phyloP scores from a whole-genome alignment of 2,113 vertebrate species.

The Anguilla japonica region DNA sequence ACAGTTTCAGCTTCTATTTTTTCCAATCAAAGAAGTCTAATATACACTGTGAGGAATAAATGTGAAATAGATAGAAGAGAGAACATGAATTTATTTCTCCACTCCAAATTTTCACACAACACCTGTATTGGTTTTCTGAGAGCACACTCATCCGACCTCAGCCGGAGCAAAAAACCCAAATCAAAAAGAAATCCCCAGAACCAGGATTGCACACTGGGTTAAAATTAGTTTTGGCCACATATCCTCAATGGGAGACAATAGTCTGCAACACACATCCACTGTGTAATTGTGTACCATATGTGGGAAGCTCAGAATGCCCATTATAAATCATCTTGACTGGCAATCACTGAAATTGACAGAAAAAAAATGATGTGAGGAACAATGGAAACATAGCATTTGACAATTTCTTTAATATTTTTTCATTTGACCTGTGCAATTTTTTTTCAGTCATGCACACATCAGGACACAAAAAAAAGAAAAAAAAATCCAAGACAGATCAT shows the following conservation, averaged over 20 bases:
- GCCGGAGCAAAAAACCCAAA: neutral
- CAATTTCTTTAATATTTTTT: neutral
- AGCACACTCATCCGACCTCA: neutral
- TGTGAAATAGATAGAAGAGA: too few species aligned
- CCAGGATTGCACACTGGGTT: neutral
- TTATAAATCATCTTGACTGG: neutral
- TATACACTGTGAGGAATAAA: too few species aligned
- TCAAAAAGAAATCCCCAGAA: neutral
- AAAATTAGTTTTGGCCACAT: neutral
- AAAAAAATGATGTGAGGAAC: neutral
- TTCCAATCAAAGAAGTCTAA: too few species aligned
- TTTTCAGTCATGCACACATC: neutral
- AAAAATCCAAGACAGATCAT: neutral
- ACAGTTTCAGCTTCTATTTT: too few species aligned
- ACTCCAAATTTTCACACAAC: too few species aligned
- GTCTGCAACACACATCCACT: too few species aligned
- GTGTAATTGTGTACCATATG: too few species aligned
- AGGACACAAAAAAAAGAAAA: neutral
- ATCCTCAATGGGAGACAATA: neutral
- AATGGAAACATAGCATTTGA: neutral
- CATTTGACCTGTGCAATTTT: neutral
- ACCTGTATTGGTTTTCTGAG: neutral
- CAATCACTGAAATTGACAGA: neutral
- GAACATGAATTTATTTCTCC: too few species aligned
- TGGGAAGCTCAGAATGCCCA: neutral